A percentile compares a stretch with the other conserved stretches of the same genome.
phyloP scores from a whole-genome alignment of 2,113 vertebrate genomes.

The Melierax canorus region DNA sequence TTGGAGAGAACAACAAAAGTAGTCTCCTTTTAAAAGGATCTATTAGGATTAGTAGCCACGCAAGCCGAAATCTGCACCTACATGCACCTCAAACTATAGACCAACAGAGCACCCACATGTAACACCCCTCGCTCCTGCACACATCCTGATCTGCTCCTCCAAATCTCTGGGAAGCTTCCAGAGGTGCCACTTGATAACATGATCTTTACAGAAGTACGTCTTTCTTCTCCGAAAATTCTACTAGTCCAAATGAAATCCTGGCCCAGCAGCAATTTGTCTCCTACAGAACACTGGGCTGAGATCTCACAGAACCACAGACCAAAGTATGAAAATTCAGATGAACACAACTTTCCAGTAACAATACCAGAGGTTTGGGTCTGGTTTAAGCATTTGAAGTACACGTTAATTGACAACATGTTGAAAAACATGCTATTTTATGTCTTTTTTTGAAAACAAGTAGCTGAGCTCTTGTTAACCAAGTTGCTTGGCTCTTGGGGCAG shows the following conservation, averaged over 20 bases:
- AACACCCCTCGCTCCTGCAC: neutral
- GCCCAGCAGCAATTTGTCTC: neutral
- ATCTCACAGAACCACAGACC: neutral
- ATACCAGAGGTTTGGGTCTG: neutral
- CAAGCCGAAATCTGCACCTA: neutral
- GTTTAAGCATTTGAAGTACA: neutral
- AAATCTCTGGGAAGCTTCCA: neutral
- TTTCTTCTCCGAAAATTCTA: neutral
- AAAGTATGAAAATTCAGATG: neutral
- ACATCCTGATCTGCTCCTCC: neutral
- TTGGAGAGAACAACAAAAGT: neutral
- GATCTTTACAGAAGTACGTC: neutral
- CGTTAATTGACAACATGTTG: neutral
- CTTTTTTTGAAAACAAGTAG: neutral
- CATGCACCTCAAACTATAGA: neutral
- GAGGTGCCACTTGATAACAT: neutral
- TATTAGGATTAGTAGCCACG: fast-evolving
- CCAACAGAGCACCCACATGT: neutral
- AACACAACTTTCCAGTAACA: neutral
- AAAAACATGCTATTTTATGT: neutral
- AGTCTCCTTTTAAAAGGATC: neutral
- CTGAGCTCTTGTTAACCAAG: neutral
- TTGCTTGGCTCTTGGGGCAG: neutral
- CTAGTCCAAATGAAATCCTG: neutral
- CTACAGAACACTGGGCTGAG: neutral